These are phyloP conservation scores for Petrocephalus microphthalmus DNA, from an alignment of 2,113 vertebrate genomes.

Conservation along the genomic window DNA sequence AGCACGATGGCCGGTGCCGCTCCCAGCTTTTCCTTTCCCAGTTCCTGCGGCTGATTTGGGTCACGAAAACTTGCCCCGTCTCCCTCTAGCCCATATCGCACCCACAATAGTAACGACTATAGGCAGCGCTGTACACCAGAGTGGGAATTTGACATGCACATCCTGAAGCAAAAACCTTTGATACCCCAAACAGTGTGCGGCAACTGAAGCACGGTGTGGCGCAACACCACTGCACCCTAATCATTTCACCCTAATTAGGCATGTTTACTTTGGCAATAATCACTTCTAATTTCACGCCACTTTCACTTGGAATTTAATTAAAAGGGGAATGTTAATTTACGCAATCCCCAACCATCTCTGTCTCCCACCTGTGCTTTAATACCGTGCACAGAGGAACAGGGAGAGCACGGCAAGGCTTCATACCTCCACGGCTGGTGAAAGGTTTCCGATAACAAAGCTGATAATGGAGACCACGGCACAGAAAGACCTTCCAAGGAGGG, in stretches of 20 bases:
- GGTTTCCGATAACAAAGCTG: slow-evolving; percentile 30
- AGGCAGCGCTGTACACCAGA: neutral
- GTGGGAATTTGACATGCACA: neutral
- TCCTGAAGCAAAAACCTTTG: neutral
- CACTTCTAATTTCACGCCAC: slow-evolving; percentile 72
- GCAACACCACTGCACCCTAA: neutral
- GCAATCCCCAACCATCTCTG: slow-evolving; percentile 49
- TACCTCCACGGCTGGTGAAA: slow-evolving; percentile 29
- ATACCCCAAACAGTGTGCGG: neutral
- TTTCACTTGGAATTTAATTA: slow-evolving; percentile 72
- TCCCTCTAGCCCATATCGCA: neutral
- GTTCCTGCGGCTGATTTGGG: neutral
- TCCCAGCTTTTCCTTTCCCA: neutral
- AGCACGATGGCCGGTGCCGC: neutral
- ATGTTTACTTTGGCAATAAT: slow-evolving; percentile 68
- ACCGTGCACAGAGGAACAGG: slow-evolving; percentile 43
- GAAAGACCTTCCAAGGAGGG: slow-evolving; percentile 32
- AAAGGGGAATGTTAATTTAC: slow-evolving; percentile 64
- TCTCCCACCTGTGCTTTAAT: slow-evolving; percentile 49
- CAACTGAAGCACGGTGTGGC: neutral
- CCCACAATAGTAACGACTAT: neutral
- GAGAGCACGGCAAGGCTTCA: slow-evolving; percentile 21
- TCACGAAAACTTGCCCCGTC: neutral
- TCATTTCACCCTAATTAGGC: slow-evolving; percentile 64
- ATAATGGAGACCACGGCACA: neutral